Evolutionary conservation across 1,140 invertebrate genomes (phyloP), one percentile per base, ranked within the genome.

Genomic region (Oncopodura yosiiana): DNA sequence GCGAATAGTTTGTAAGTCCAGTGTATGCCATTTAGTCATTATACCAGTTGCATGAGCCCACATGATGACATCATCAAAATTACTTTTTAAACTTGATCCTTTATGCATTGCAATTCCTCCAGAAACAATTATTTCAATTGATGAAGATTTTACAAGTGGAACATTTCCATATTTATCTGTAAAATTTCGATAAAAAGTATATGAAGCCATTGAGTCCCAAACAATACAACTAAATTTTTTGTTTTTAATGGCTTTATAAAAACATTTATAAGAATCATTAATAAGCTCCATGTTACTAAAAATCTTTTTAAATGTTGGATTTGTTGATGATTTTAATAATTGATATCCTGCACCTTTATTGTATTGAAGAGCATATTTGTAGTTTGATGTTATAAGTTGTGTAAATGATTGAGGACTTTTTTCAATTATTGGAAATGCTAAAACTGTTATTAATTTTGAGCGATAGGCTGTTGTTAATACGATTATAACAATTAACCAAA

Each of bases 301-400:
- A 8, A 59, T 46, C 38, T 56, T 48, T 12, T 24, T n/a, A 36
- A 56, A 59, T 6, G 45, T 54, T 23, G 57, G 57, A 37, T 54
- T 55, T 21, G 23, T 36, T 3, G 57, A 59, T 3, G 43, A 24
- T 39, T 52, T 29, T 11, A 59, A 34, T 3, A 53, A 14, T 29
- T 3, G n/a, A 30, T 55, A 59, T 3, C 52, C 51, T 2, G 57
- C 52, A 23, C 41, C 56, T 9, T 43, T 2, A 21, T 46, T 27
- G 27, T 58, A 53, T 11, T 46, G 49, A 2, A 58, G 18, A n/a
- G 32, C 60, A 5, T 32, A 41, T 36, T 41, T 37, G 27, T 49
- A 62, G n/a, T 56, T 21, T 8, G 56, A 52, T 6, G 29, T 11
- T 5, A 49, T 32, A 3, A 53, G 32, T 12, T 36, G 30, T 34